Percentiles rank a stretch among this genome's conserved stretches.
Evolutionary conservation across 2,888 invertebrate species (phyloP).

Genomic region (Litoditis marina): DNA sequence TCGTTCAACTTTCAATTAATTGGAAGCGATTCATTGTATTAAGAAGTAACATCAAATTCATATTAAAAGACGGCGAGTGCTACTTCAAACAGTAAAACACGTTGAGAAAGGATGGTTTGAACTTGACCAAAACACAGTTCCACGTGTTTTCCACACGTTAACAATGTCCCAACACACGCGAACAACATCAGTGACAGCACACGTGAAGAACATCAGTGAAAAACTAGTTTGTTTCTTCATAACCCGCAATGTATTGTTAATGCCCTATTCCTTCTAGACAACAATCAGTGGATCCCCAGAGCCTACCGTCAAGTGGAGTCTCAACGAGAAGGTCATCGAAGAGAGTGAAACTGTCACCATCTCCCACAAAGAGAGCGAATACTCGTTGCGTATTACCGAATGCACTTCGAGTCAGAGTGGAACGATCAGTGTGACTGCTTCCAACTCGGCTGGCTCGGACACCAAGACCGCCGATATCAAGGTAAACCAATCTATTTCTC

Average conservation of each 20-base stretch:
- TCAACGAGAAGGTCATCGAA: constrained; percentile 45
- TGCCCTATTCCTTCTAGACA: too few species aligned
- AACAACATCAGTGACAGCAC: neutral
- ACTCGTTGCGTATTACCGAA: constrained; percentile 40
- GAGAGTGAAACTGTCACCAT: constrained; percentile 25
- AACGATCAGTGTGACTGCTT: constrained; percentile 43
- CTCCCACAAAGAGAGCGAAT: constrained; percentile 25
- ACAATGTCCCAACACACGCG: too few species aligned
- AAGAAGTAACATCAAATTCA: too few species aligned
- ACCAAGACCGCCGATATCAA: constrained; percentile 56
- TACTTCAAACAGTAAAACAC: too few species aligned
- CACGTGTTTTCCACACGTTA: too few species aligned
- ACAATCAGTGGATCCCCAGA: constrained; percentile 48
- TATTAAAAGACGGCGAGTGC: too few species aligned
- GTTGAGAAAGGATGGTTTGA: too few species aligned
- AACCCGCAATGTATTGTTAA: too few species aligned
- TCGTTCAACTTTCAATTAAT: constrained; percentile 8
- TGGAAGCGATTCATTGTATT: too few species aligned
- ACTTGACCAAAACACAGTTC: too few species aligned
- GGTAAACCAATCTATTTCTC: constrained; percentile 23
- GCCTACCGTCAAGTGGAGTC: constrained; percentile 61
- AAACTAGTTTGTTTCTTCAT: too few species aligned
- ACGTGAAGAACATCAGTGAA: constrained; percentile 18
- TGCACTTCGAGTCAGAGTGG: constrained; percentile 39
- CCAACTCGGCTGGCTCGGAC: constrained; percentile 48